Evolutionary conservation across 2,113 vertebrate genomes (phyloP), one percentile per base, ranked within the genome.

Genomic region (Cardinalis cardinalis): DNA sequence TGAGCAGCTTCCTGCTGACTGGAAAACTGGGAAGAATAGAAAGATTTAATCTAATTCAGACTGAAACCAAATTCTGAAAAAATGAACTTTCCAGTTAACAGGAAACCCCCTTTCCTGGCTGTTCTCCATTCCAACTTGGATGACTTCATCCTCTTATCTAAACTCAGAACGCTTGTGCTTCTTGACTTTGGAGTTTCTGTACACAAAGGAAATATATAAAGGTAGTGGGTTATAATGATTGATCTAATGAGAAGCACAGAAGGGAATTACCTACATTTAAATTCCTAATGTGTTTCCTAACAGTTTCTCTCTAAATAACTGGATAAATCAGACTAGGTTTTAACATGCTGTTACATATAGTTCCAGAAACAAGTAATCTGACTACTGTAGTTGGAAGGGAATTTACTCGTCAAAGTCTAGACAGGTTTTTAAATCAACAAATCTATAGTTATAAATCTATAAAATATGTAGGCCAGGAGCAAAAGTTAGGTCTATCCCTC

Each of bases 1-100:
- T 92, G 75, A 88, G 44, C 38, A 71, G 88, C 63, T 93, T 94
- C 79, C 86, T 90, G 83, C 53, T 90, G 68, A 56, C 49, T 83
- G 55, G 38, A 83, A 32, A 36, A 65, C 38, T 69, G 53, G 55
- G 51, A 88, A 79, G 8, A 72, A 92, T 36, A 77, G 68, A 60
- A 72, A 78, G 1, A 58, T 44, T 93, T 84, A 2, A 38, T 80
- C 38, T 71, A 48, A 66, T 84, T 86, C 34, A 77, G 75, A 81
- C 32, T 41, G 34, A 93, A 92, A 92, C 52, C 4, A 29, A 80
- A 15, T 59, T 87, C 60, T 66, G 60, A 65, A 80, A 74, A 80
- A 66, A 76, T 44, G 1, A 77, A 26, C 3, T 51, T 70, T 77
- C 16, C 38, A 46, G 4, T 53, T 88, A 77, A 38, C 55, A 81